phyloP scores from a whole-genome alignment of 2,113 vertebrate genomes.

The Tylochromis polylepis region DNA sequence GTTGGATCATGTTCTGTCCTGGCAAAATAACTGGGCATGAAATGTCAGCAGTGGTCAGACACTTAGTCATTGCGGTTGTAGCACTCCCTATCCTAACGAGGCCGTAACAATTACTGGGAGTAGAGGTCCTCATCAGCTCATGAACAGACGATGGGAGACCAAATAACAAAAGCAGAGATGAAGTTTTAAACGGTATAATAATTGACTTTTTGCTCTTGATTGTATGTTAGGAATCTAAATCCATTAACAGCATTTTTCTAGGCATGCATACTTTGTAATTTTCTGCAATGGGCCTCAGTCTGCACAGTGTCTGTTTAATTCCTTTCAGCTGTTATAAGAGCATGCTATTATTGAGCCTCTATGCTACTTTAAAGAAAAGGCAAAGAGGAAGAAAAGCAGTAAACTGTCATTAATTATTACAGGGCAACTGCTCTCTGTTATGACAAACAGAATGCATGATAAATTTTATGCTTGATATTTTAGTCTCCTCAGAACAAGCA shows the following conservation, averaged over 20 bases:
- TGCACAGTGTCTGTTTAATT: neutral
- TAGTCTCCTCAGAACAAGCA: neutral
- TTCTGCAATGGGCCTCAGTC: neutral
- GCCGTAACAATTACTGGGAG: neutral
- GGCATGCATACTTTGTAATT: neutral
- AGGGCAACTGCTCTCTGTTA: neutral
- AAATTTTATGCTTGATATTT: neutral
- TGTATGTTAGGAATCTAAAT: neutral
- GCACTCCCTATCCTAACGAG: constrained; percentile 5
- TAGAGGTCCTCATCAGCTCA: constrained; percentile 1
- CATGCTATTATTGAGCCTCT: neutral
- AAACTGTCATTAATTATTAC: neutral
- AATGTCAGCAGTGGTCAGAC: constrained; percentile 19
- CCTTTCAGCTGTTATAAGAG: neutral
- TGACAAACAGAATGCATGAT: neutral
- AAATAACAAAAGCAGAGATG: neutral
- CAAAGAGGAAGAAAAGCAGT: too few relatives aligned
- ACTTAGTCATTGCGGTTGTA: neutral
- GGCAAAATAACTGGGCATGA: constrained; percentile 1
- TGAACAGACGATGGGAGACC: neutral
- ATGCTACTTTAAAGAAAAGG: neutral
- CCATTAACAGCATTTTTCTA: neutral
- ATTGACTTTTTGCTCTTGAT: neutral
- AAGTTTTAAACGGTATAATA: neutral
- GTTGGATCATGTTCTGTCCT: constrained; percentile 1